Evolutionary conservation across 2,888 invertebrate genomes (phyloP).

Genomic region (Itoplectis maculator): DNA sequence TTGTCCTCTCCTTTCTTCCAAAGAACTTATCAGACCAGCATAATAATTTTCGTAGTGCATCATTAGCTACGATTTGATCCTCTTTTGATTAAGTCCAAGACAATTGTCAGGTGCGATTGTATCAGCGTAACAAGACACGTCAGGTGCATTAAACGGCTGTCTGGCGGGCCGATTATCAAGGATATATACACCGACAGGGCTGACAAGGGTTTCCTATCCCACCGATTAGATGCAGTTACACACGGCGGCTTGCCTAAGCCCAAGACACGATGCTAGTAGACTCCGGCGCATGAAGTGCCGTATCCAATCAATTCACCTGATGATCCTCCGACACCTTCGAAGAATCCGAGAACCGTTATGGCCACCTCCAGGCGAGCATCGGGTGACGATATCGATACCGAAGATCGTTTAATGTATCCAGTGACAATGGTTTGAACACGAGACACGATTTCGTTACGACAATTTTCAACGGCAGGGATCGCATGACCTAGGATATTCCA

Average conservation of each 20-base stretch:
- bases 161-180: neutral
- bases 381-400: neutral
- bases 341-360: neutral
- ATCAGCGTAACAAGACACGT: neutral
- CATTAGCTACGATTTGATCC: neutral
- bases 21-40: too few relatives aligned
- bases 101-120: neutral
- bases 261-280: neutral
- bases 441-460: too few relatives aligned
- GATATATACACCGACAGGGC: conserved; percentile 20
- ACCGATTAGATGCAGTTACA: conserved; percentile 27
- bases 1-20: neutral
- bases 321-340: neutral
- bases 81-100: neutral
- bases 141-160: conserved; percentile 4
- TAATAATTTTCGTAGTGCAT: neutral
- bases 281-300: neutral
- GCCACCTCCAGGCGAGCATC: neutral
- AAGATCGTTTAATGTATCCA: too few relatives aligned
- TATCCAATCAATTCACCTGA: conserved; percentile 18
- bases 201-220: conserved; percentile 30
- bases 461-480: too few relatives aligned
- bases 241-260: conserved; percentile 21
- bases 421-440: neutral
- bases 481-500: too few relatives aligned